phyloP scores from a whole-genome alignment of 1,140 invertebrate genomes.

The Battus philenor region DNA sequence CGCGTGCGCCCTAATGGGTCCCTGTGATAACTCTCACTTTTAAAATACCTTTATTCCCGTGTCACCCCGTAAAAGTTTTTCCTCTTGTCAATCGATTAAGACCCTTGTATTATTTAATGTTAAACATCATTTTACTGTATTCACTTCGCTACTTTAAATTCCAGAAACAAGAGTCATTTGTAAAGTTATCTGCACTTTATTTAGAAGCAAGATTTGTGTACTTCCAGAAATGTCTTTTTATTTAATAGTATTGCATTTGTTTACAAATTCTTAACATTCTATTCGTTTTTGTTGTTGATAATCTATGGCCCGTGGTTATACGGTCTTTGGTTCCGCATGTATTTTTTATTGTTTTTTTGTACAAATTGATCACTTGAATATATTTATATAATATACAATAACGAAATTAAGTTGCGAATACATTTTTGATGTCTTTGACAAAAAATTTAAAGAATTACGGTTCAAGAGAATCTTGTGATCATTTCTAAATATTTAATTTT shows the following conservation, averaged over 20 bases:
- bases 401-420: no score
- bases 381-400: no score
- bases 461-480: no score
- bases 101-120: conserved; percentile 25
- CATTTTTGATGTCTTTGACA: no score
- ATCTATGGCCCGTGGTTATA: no score
- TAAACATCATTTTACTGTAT: conserved; percentile 16
- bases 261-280: conserved; percentile 48
- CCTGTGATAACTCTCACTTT: conserved; percentile 74
- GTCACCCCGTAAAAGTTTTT: conserved; percentile 44
- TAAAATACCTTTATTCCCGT: conserved; percentile 62
- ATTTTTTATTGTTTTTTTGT: no score
- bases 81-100: conserved; percentile 15
- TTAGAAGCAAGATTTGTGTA: conserved; percentile 61
- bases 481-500: no score
- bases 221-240: conserved; percentile 52
- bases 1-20: conserved; percentile 70
- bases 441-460: no score
- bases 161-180: conserved; percentile 70
- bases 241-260: conserved; percentile 32
- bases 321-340: no score
- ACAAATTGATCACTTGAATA: no score
- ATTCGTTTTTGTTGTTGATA: conserved; percentile 19
- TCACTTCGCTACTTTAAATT: conserved; percentile 45
- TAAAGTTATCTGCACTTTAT: conserved; percentile 73